Evolutionary conservation across 1,140 invertebrate species (phyloP).

Genomic region (Drosophila nigromelanica): DNA sequence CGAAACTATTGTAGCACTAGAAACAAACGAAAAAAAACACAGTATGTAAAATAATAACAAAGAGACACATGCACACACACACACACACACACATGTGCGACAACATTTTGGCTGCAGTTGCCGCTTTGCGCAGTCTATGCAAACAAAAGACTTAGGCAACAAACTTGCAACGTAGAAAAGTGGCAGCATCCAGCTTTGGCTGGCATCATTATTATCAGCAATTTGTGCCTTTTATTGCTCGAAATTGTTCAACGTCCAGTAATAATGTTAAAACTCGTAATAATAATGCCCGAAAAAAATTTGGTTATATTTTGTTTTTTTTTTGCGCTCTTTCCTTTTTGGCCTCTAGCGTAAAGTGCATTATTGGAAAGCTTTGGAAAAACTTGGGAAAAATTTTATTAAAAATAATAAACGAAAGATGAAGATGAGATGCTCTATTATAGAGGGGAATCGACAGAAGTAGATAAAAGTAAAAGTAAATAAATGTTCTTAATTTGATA

Average conservation of each 20-base stretch:
- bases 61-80: slow-evolving; percentile 44
- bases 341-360: slow-evolving; percentile 61
- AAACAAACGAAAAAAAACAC: slow-evolving; percentile 49
- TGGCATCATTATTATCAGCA: slow-evolving; percentile 80
- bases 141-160: slow-evolving; percentile 79
- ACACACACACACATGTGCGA: slow-evolving; percentile 15
- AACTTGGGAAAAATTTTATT: slow-evolving; percentile 48
- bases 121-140: slow-evolving; percentile 2
- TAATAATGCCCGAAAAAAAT: slow-evolving; percentile 68
- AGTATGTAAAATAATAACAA: slow-evolving; percentile 81
- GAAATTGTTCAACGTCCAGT: slow-evolving; percentile 77
- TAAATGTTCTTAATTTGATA: too few relatives aligned
- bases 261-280: slow-evolving; percentile 77
- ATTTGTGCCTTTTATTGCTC: slow-evolving; percentile 80
- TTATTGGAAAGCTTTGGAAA: slow-evolving; percentile 74
- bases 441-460: too few relatives aligned
- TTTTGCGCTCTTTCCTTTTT: slow-evolving; percentile 2
- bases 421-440: not conserved
- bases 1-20: slow-evolving; percentile 66
- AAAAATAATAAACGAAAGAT: slow-evolving; percentile 7
- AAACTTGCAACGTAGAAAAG: slow-evolving; percentile 47
- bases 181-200: slow-evolving; percentile 11
- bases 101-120: slow-evolving; percentile 13
- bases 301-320: slow-evolving; percentile 28
- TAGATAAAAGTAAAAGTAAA: not conserved